Percentiles rank a stretch among this genome's conserved stretches.
phyloP scores from a whole-genome alignment of 2,113 vertebrate species.

The Heliornis fulica region DNA sequence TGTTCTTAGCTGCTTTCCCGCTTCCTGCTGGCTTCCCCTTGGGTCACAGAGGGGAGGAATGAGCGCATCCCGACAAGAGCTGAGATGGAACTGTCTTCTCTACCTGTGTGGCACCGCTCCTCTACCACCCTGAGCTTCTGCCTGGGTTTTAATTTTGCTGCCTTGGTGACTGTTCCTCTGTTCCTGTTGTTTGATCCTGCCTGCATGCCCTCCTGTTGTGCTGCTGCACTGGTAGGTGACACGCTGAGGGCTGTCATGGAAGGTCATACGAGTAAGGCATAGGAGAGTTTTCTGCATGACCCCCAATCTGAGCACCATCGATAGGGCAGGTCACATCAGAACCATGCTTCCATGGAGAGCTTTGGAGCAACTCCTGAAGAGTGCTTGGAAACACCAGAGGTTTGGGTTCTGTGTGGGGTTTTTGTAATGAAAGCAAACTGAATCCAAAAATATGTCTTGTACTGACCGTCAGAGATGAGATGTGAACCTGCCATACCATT shows the following conservation, averaged over 20 bases:
- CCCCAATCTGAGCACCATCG: neutral
- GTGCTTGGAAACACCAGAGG: neutral
- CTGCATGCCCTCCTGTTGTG: accelerated
- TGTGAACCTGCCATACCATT: neutral
- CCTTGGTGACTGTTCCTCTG: neutral
- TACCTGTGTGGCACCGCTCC: neutral
- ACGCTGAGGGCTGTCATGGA: accelerated
- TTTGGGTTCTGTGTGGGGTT: neutral
- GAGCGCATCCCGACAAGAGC: neutral
- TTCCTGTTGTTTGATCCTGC: neutral
- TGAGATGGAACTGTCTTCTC: neutral
- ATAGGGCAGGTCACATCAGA: neutral
- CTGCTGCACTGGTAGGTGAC: neutral
- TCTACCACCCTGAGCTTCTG: neutral
- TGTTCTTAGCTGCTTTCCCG: neutral
- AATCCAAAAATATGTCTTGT: neutral
- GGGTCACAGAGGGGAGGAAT: neutral
- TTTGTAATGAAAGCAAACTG: neutral
- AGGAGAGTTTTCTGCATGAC: neutral
- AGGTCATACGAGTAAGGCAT: accelerated
- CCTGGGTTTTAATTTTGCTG: neutral
- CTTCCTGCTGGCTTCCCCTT: neutral
- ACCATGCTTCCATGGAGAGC: neutral
- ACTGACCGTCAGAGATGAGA: neutral
- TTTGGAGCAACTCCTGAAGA: neutral